Evolutionary conservation across 2,113 vertebrate species (phyloP).

Genomic region (Laticauda laticaudata): DNA sequence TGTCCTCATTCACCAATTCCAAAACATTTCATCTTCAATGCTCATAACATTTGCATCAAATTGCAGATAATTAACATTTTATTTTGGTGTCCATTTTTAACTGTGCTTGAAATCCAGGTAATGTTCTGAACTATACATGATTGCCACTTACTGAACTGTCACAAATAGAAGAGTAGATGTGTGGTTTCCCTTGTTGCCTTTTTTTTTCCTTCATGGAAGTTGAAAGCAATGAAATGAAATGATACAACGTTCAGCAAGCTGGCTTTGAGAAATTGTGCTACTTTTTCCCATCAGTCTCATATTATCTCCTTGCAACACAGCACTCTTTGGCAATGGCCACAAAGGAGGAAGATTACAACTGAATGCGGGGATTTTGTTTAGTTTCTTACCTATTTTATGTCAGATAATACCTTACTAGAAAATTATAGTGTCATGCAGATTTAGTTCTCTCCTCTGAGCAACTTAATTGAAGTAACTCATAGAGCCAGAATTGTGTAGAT

Average conservation of each 20-base stretch:
- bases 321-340: conserved; percentile 58
- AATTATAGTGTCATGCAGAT: conserved; percentile 65
- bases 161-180: conserved; percentile 56
- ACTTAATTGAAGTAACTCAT: conserved; percentile 58
- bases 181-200: conserved; percentile 56
- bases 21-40: conserved; percentile 41
- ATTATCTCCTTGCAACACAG: conserved; percentile 69
- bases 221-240: conserved; percentile 62
- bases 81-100: conserved; percentile 48
- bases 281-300: conserved; percentile 70
- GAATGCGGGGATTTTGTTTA: conserved; percentile 69
- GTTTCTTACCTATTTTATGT: conserved; percentile 71
- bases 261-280: conserved; percentile 62
- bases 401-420: conserved; percentile 70
- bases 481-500: conserved; percentile 25
- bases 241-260: conserved; percentile 61
- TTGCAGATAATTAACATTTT: conserved; percentile 7
- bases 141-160: conserved; percentile 48
- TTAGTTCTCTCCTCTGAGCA: conserved; percentile 54
- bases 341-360: conserved; percentile 65
- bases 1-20: conserved; percentile 48
- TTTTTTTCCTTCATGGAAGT: conserved; percentile 55
- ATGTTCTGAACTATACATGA: conserved; percentile 51
- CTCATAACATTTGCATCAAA: conserved; percentile 52
- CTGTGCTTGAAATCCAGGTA: conserved; percentile 51